These are phyloP conservation scores for Eupithecia exiguata DNA, from an alignment of 2,888 invertebrate species.

Conservation along the genomic window DNA sequence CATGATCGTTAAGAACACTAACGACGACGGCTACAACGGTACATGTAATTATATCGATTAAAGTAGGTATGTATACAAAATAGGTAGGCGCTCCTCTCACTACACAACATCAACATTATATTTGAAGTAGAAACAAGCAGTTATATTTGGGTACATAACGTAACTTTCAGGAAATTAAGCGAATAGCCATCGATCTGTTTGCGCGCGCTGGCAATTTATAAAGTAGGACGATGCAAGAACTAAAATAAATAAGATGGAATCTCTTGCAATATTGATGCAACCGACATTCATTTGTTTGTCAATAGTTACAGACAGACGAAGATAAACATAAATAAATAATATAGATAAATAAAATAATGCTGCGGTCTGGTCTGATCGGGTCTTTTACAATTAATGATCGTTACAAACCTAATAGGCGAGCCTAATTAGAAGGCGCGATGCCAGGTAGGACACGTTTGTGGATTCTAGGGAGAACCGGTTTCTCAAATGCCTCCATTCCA, in stretches of 20 bases:
- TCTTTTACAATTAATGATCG: slow-evolving; percentile 39
- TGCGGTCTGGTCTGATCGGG: slow-evolving; percentile 11
- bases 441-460: background rate
- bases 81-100: too few species aligned
- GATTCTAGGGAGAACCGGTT: slow-evolving; percentile 54
- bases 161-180: background rate
- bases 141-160: background rate
- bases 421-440: slow-evolving; percentile 25
- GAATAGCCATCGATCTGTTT: slow-evolving; percentile 20
- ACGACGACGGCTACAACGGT: too few species aligned
- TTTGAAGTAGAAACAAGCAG: background rate
- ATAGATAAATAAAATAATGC: background rate
- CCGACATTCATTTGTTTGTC: background rate
- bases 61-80: too few species aligned
- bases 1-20: background rate
- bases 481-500: slow-evolving; percentile 57
- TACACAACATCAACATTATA: background rate
- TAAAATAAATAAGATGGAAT: slow-evolving; percentile 16
- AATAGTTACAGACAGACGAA: background rate
- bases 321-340: too few species aligned
- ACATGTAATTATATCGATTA: too few species aligned
- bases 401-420: slow-evolving; percentile 18
- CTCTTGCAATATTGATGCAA: slow-evolving; percentile 22
- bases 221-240: slow-evolving; percentile 21
- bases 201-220: slow-evolving; percentile 16